Percentiles rank a stretch among this genome's conserved stretches.
Evolutionary conservation across 1,140 invertebrate genomes (phyloP).

Genomic region (Calephelis virginiensis): DNA sequence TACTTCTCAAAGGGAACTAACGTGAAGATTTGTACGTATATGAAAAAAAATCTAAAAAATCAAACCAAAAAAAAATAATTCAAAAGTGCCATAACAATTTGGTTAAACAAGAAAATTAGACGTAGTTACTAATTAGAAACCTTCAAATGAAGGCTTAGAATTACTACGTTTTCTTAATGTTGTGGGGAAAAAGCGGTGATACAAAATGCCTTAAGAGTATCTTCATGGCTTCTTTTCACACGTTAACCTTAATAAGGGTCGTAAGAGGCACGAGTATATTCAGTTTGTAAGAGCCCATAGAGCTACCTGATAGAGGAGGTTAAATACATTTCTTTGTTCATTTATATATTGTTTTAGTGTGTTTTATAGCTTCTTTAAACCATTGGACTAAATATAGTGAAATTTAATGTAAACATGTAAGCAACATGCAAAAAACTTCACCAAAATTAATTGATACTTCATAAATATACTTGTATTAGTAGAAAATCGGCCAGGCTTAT

Average conservation of each 20-base stretch:
- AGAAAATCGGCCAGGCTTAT: too few relatives aligned
- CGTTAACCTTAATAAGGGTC: constrained; percentile 12
- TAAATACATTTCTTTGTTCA: background rate
- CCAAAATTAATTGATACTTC: too few relatives aligned
- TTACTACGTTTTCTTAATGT: constrained; percentile 1
- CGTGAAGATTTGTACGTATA: too few relatives aligned
- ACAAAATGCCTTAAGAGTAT: constrained; percentile 8
- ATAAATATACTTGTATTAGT: too few relatives aligned
- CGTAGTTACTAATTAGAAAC: background rate
- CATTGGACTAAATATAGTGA: too few relatives aligned
- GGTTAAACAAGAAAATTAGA: background rate
- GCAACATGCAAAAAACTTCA: too few relatives aligned
- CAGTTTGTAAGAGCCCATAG: background rate
- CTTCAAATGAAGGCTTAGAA: constrained; percentile 3
- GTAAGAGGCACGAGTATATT: constrained; percentile 2
- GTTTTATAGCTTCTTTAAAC: too few relatives aligned
- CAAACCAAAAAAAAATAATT: background rate
- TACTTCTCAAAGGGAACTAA: too few relatives aligned
- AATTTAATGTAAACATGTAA: too few relatives aligned
- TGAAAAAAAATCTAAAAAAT: too few relatives aligned
- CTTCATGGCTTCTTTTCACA: constrained; percentile 14
- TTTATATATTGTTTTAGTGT: too few relatives aligned
- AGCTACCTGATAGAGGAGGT: background rate
- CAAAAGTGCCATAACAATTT: background rate
- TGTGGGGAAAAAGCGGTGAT: background rate